Percentiles rank a stretch among this genome's conserved stretches.
phyloP scores from a whole-genome alignment of 2,797 vertebrate species.

The Clangula hyemalis region DNA sequence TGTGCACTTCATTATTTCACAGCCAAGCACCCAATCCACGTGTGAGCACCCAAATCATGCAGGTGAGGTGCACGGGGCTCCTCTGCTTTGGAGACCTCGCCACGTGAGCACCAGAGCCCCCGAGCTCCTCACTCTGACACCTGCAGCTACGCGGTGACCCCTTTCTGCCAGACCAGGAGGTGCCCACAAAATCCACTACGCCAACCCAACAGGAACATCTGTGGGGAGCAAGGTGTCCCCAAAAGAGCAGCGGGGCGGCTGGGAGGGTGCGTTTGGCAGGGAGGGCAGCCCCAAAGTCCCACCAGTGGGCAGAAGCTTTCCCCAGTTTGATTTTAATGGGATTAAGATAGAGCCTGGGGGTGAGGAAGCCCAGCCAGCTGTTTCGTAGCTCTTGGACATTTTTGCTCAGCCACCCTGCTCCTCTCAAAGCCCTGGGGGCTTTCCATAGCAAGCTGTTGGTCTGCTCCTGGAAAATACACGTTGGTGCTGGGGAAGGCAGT shows the following conservation, averaged over 20 bases:
- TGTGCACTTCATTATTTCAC: neutral
- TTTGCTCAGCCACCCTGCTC: neutral
- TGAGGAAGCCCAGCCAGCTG: neutral
- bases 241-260: neutral
- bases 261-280: neutral
- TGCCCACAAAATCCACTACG: neutral
- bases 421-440: neutral
- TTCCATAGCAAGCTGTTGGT: neutral
- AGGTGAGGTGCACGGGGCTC: too few relatives aligned
- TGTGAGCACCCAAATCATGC: too few relatives aligned
- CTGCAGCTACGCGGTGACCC: rapidly evolving
- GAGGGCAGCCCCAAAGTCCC: rapidly evolving
- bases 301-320: rapidly evolving
- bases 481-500: neutral
- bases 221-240: neutral
- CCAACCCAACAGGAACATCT: neutral
- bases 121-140: neutral
- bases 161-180: neutral
- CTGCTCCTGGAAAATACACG: neutral
- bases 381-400: neutral
- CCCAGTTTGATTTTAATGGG: neutral
- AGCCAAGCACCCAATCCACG: too few relatives aligned
- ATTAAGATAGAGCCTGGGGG: neutral
- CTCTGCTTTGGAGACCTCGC: neutral
- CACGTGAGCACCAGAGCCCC: neutral